Evolutionary conservation across 2,113 vertebrate genomes (phyloP), one percentile per base, ranked within the genome.

Genomic region (Sebastes schlegelii): DNA sequence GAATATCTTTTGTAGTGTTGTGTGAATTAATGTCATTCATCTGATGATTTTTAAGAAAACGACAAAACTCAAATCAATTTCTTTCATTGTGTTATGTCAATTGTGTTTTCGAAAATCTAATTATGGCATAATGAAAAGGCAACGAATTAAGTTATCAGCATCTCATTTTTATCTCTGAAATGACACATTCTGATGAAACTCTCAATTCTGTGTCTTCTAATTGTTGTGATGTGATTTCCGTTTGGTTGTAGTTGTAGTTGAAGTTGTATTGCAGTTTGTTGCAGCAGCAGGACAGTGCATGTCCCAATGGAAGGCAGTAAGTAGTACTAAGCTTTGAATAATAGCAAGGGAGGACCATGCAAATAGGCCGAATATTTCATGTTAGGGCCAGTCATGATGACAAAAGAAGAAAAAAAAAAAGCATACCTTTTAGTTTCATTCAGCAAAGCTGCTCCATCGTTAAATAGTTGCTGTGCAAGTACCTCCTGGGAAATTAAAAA

Each of bases 401-500:
- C 89, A 88, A 83, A 91, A 87, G 74, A 60, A 34, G 60, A 2
- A 14, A 34, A 63, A 19, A 82, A 80, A 85, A 84, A 84, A 87
- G 89, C 84, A 87, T 74, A 91, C 86, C 89, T 88, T 91, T 92
- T 83, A 85, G 75, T 93, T 93, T 88, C 88, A 89, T 91, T 92
- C 83, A 80, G 86, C 74, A 74, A 85, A 91, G 86, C 88, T 79
- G 62, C 86, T 83, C 86, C 78, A 64, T 92, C 75, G 86, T 93
- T 92, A 95, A 94, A 94, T 91, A 93, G 88, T 94, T 94, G 91
- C 92, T 91, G 89, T 81, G 88, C 89, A 66, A 84, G 77, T 86
- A 91, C 77, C 95, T 90, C 92, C 46, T 55, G 95, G 95, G 95
- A 96, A 96, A 96, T 96, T 96, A 96, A 95, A 94, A 94, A 91